Percentiles rank a stretch among this genome's conserved stretches.
Conservation (phyloP, 2,113 vertebrate species). For the Phalacrocorax pelagicus region DNA sequence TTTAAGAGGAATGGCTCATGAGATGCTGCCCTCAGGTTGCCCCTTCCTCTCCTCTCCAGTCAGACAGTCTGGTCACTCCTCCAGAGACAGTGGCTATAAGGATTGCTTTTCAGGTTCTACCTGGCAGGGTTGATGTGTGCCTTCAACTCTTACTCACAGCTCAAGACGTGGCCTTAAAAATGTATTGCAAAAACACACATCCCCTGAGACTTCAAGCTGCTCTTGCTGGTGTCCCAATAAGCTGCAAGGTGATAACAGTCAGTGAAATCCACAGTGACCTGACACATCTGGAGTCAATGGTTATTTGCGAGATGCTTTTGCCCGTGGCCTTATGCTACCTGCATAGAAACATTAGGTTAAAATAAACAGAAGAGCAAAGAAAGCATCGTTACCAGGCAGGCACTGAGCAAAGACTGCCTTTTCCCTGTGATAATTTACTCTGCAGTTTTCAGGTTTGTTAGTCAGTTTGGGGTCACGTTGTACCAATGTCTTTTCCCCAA, state of each 20-base stretch:
- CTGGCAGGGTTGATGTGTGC: background rate
- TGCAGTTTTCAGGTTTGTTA: background rate
- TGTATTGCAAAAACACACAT: background rate
- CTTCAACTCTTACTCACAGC: background rate
- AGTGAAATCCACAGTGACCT: background rate
- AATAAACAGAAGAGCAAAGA: conserved; percentile 6
- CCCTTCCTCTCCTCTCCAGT: background rate
- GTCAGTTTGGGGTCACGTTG: background rate
- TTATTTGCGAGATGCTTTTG: background rate
- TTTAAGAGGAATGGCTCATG: background rate
- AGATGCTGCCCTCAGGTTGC: background rate
- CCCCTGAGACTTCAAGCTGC: background rate
- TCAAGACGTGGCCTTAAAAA: background rate
- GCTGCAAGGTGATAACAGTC: background rate
- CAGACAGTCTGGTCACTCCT: background rate
- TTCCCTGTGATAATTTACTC: background rate
- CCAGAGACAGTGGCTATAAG: accelerated
- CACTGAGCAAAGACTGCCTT: background rate
- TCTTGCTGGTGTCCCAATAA: background rate
- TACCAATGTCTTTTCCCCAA: background rate
- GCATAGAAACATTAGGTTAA: background rate
- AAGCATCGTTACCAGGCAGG: background rate
- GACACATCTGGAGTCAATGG: background rate
- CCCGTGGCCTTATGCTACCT: background rate
- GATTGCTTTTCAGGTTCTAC: background rate